Conservation (phyloP, 2,113 vertebrate genomes). For the Percina caprodes region DNA sequence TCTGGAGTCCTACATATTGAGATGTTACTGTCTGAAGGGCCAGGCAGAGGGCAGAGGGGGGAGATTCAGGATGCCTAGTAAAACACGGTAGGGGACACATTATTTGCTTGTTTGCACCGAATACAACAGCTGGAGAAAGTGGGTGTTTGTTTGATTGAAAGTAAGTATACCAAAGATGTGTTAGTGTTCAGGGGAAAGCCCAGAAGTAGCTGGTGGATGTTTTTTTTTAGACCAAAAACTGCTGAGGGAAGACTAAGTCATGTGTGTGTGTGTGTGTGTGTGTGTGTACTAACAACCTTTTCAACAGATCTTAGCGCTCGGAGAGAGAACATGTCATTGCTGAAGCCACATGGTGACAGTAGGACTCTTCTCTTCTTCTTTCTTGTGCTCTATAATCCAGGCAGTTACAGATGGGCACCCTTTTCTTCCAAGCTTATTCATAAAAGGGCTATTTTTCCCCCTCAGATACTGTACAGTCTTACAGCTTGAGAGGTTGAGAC, state of each 20-base stretch:
- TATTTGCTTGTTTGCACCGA: constrained; percentile 44
- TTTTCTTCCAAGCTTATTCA: not conserved
- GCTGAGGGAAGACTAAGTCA: constrained; percentile 18
- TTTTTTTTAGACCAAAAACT: constrained; percentile 52
- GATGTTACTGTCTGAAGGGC: constrained; percentile 48
- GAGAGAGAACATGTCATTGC: not conserved
- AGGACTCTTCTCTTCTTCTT: not conserved
- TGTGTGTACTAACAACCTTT: not conserved
- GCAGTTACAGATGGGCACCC: not conserved
- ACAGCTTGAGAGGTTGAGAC: not conserved
- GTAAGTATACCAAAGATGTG: constrained; percentile 13
- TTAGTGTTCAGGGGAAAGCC: constrained; percentile 23
- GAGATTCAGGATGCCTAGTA: constrained; percentile 14
- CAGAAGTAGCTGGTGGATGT: constrained; percentile 30
- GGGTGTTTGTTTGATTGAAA: constrained; percentile 20
- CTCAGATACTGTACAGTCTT: constrained; percentile 11
- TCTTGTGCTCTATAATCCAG: constrained; percentile 57
- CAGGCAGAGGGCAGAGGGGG: constrained; percentile 28
- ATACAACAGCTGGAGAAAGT: constrained; percentile 34
- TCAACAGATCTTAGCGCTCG: not conserved
- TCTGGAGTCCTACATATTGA: constrained; percentile 64
- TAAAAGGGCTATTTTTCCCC: not conserved
- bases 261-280: not conserved
- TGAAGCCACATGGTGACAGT: not conserved
- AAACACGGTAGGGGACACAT: constrained; percentile 18